phyloP scores from a whole-genome alignment of 30 jellyfish, hydroid and myxozoan species.

The Hydractinia echinata region DNA sequence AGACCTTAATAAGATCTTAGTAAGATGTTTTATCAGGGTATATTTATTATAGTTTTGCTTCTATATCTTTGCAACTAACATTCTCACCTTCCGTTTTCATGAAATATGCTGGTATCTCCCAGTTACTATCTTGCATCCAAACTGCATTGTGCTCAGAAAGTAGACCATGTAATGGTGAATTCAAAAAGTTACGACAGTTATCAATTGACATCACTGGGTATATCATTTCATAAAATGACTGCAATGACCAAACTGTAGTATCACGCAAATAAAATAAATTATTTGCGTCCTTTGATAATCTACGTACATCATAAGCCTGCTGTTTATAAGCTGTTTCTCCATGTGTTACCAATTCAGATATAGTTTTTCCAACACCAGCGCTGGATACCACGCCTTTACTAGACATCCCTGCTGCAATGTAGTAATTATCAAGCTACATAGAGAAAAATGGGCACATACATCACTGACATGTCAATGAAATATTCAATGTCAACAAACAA shows the following conservation, averaged over 20 bases:
- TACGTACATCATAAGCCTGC: constrained; percentile 33
- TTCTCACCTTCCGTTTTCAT: too few species aligned
- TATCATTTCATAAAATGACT: constrained; percentile 29
- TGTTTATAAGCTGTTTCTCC: constrained; percentile 44
- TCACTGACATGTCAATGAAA: too few species aligned
- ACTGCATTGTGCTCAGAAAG: constrained; percentile 49
- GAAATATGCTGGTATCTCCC: constrained; percentile 46
- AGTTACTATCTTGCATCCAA: constrained; percentile 64
- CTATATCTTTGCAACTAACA: too few species aligned
- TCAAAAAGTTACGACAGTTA: constrained; percentile 48
- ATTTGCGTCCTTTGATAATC: constrained; percentile 57
- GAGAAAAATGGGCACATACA: too few species aligned
- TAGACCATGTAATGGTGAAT: constrained; percentile 57
- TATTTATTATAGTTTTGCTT: too few species aligned
- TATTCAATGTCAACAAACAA: too few species aligned
- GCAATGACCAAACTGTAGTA: constrained; percentile 39
- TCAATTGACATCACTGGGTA: constrained; percentile 42
- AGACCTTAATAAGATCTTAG: too few species aligned
- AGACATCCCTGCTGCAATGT: constrained; percentile 78
- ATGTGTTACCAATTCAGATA: constrained; percentile 58
- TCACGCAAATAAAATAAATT: constrained; percentile 52
- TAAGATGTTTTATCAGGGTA: too few species aligned
- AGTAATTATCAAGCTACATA: constrained; percentile 62
- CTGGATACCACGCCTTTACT: constrained; percentile 61
- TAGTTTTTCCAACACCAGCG: constrained; percentile 61